Conservation (phyloP, 2,113 vertebrate genomes). For the Dromas ardeola region DNA sequence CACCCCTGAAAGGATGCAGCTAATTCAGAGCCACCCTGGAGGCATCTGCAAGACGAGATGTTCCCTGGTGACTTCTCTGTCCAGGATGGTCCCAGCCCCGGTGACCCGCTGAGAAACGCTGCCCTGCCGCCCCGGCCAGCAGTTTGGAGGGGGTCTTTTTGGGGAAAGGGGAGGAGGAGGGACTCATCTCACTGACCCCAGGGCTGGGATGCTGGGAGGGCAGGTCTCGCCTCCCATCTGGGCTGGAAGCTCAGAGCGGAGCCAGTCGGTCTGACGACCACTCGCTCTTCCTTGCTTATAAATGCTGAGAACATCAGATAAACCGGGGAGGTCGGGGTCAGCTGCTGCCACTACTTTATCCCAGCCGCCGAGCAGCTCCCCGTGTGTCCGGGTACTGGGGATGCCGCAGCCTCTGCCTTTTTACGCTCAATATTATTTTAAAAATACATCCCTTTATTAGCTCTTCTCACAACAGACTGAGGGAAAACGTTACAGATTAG, state of each 20-base stretch:
- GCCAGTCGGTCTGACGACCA: slow-evolving; percentile 87
- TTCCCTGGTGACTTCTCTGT: neutral
- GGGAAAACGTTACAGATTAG: neutral
- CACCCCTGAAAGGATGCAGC: neutral
- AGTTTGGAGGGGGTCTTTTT: neutral
- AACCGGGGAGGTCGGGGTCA: slow-evolving; percentile 77
- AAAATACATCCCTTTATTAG: neutral
- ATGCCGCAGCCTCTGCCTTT: neutral
- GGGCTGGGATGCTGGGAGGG: slow-evolving; percentile 78
- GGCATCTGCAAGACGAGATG: neutral
- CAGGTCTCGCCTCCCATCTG: slow-evolving; percentile 85
- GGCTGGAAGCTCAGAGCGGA: slow-evolving; percentile 75
- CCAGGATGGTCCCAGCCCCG: neutral
- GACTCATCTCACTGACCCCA: slow-evolving; percentile 77
- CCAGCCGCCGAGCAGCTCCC: neutral
- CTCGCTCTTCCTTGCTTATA: slow-evolving; percentile 80
- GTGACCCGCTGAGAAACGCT: neutral
- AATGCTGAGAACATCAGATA: slow-evolving; percentile 89
- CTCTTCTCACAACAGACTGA: neutral
- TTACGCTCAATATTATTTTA: neutral
- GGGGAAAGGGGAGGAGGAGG: slow-evolving; percentile 23
- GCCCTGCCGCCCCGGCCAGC: neutral
- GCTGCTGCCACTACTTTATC: slow-evolving; percentile 41
- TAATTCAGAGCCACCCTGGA: neutral
- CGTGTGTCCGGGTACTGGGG: neutral